Evolutionary conservation across 2,113 vertebrate genomes (phyloP).

Genomic region (Microcebus ravelobensis): DNA sequence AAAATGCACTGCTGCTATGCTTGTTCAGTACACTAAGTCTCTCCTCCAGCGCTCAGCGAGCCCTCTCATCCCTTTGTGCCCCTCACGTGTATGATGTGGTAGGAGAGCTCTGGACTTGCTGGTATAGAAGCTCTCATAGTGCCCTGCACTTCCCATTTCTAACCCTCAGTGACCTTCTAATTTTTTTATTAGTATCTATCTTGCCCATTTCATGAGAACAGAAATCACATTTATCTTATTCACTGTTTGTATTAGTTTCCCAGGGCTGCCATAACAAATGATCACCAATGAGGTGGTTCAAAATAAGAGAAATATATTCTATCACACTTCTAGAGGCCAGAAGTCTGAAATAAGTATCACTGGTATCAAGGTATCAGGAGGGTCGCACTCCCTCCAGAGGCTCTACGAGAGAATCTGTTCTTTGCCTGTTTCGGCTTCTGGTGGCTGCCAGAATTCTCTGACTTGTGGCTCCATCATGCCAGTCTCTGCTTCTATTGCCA

Average conservation of each 20-base stretch:
- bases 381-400: neutral
- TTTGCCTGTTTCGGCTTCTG: neutral
- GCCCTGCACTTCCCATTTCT: neutral
- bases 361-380: neutral
- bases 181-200: neutral
- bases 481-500: neutral
- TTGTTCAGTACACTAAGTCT: neutral
- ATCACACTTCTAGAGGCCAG: neutral
- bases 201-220: neutral
- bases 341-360: neutral
- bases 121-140: neutral
- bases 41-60: no score
- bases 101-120: neutral
- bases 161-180: neutral
- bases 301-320: neutral
- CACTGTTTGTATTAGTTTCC: neutral
- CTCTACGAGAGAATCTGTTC: neutral
- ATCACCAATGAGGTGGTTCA: neutral
- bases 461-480: neutral
- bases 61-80: neutral
- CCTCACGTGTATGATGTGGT: neutral
- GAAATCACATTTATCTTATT: neutral
- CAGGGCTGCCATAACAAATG: neutral
- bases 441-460: neutral
- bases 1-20: neutral